Evolutionary conservation across 35 echinoderm and acorn worm genomes (phyloP), one percentile per base, ranked within the genome.

Genomic region (Hemicentrotus pulcherrimus): DNA sequence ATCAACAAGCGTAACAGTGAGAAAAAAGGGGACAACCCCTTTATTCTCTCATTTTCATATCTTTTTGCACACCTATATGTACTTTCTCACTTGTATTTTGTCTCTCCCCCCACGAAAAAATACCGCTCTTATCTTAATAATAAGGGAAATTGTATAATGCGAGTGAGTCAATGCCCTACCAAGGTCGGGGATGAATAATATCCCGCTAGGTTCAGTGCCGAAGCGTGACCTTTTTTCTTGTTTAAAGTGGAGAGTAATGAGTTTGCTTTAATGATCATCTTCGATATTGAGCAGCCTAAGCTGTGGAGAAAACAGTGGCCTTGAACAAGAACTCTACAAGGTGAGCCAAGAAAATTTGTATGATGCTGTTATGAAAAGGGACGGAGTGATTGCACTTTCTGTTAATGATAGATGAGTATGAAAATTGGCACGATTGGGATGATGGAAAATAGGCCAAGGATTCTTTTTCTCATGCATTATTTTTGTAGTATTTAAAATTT

Each of bases 191-290:
- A 78, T 78, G 65, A 78, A 78, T 78, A 78, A 78, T 78, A n/a
- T 8, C 65, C 65, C 65, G 19, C 19, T 7, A n/a, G 65, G 65
- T 78, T 28, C 28, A 28, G 48, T 30, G 65, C 11, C 19, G 65
- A 78, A 78, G 65, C 65, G 65, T 78, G 65, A 78, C 65, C 65
- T 6, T 78, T 78, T 78, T 78, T 78, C 24, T 78, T 78, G 65
- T 78, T 78, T 55, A n/a, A 28, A 78, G 65, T 28, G 28, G 22
- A 78, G 19, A 78, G 65, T 78, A 78, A 78, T 78, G 65, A 78
- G 65, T n/a, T 78, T 78, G 65, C 65, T 78, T 78, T 78, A 78
- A 78, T 78, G 65, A 78, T 78, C 65, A 78, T 78, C 65, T 78
- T 78, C 65, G 65, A 28, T 78, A 78, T 78, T 78, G 65, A 78